phyloP scores from a whole-genome alignment of 2,113 vertebrate species.

The Leptodactylus fuscus region DNA sequence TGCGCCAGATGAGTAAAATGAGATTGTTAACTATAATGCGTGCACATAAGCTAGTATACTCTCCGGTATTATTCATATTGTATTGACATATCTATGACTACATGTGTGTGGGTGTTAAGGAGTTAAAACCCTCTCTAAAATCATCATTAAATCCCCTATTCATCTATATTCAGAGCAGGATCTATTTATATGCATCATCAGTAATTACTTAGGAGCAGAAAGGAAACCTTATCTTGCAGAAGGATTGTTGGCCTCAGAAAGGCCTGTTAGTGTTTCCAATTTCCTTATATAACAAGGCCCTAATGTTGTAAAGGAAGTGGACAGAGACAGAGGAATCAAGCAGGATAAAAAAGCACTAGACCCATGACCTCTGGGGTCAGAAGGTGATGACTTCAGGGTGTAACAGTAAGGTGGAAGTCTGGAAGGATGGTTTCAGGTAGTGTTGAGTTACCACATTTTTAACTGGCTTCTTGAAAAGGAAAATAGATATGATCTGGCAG shows the following conservation, averaged over 20 bases:
- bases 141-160: background rate
- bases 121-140: background rate
- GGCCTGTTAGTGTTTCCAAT: constrained; percentile 82
- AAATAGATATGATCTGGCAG: constrained; percentile 70
- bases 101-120: background rate
- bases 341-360: constrained; percentile 79
- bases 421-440: constrained; percentile 78
- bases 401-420: constrained; percentile 76
- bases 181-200: constrained; percentile 73
- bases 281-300: constrained; percentile 85
- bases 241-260: constrained; percentile 67
- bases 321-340: constrained; percentile 75
- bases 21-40: too few relatives aligned
- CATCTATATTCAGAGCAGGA: constrained; percentile 18
- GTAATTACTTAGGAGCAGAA: constrained; percentile 74
- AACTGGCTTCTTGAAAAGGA: constrained; percentile 69
- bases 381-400: constrained; percentile 80
- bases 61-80: too few relatives aligned
- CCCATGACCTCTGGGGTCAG: constrained; percentile 79
- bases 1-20: too few relatives aligned
- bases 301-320: constrained; percentile 77
- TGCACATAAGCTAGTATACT: too few relatives aligned
- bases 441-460: constrained; percentile 73
- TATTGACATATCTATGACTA: background rate
- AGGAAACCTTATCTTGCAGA: constrained; percentile 75